phyloP scores from a whole-genome alignment of 2,113 vertebrate genomes.

The Leptosomus discolor region DNA sequence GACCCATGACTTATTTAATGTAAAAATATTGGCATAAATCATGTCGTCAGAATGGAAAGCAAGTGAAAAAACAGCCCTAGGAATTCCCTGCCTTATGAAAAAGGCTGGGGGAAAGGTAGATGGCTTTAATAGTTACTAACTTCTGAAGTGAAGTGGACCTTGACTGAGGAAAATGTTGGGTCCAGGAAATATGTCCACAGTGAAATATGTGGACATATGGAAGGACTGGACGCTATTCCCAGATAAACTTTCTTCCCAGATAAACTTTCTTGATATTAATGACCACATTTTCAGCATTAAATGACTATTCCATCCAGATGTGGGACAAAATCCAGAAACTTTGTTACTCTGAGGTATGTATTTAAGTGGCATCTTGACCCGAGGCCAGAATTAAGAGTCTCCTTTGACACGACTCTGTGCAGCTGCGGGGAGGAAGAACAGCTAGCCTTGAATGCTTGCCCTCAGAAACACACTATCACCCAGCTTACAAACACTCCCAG shows the following conservation, averaged over 20 bases:
- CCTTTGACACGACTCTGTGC: neutral
- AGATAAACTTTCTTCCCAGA: neutral
- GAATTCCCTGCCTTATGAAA: neutral
- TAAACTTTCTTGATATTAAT: neutral
- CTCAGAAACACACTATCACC: neutral
- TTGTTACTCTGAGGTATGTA: neutral
- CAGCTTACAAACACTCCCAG: neutral
- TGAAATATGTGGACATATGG: neutral
- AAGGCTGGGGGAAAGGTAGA: neutral
- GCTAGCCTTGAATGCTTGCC: fast-evolving
- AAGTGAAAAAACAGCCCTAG: neutral
- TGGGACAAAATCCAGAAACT: neutral
- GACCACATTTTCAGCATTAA: neutral
- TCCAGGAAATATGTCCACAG: neutral
- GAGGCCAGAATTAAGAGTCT: neutral
- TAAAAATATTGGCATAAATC: neutral
- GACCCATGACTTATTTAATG: neutral
- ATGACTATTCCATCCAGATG: neutral
- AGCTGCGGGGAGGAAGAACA: fast-evolving
- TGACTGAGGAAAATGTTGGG: neutral
- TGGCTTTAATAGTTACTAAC: neutral
- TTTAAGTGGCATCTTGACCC: neutral
- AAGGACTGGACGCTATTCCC: neutral
- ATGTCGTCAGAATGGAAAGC: neutral
- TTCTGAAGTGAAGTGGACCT: neutral